These are phyloP conservation scores for Amphipoea oculea DNA, from an alignment of 2,888 invertebrate genomes.

Conservation along the genomic window DNA sequence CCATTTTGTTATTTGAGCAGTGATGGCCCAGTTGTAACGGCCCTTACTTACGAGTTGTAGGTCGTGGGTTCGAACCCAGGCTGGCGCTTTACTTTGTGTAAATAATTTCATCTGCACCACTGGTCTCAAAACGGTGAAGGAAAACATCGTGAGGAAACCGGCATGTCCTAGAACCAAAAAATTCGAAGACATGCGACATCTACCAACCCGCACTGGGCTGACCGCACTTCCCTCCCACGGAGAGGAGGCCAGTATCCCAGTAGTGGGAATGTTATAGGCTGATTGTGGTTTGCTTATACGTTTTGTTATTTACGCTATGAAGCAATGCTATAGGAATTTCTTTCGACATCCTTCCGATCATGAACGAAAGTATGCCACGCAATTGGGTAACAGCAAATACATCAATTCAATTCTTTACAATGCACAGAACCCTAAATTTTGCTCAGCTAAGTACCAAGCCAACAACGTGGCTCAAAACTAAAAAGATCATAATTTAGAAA, in stretches of 20 bases:
- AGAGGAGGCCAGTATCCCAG: neutral
- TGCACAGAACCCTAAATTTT: slow-evolving; percentile 2
- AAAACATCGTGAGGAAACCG: neutral
- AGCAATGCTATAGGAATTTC: neutral
- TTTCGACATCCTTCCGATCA: neutral
- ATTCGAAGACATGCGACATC: too few species aligned
- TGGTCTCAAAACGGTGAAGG: neutral
- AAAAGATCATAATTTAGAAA: slow-evolving; percentile 57
- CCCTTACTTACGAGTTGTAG: neutral
- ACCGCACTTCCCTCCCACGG: neutral
- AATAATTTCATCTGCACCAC: neutral
- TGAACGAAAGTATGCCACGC: neutral
- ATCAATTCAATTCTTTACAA: neutral
- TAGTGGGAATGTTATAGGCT: neutral
- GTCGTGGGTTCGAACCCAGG: too few species aligned
- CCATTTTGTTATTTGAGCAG: neutral
- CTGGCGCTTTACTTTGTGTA: too few species aligned
- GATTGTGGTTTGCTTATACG: too few species aligned
- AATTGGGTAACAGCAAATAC: neutral
- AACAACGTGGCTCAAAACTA: slow-evolving; percentile 36
- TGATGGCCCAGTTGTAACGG: neutral
- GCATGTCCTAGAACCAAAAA: neutral
- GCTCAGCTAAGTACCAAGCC: neutral
- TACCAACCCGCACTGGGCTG: neutral
- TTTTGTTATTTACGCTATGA: neutral